Conservation (phyloP, 2,888 invertebrate species). For the Sipunculus nudus region DNA sequence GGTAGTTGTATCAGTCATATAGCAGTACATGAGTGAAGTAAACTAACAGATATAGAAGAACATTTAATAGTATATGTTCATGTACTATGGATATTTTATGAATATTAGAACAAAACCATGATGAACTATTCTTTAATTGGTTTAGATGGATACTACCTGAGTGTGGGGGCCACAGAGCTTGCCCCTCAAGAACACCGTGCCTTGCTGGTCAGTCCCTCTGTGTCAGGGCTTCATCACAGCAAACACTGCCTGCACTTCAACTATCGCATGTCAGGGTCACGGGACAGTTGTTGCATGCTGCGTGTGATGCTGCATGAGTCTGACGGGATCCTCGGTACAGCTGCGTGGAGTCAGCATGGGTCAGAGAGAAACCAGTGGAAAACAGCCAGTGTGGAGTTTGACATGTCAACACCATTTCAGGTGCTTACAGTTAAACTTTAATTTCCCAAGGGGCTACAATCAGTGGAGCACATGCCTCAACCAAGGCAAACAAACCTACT, state of each 20-base stretch:
- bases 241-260: conserved; percentile 30
- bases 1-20: too few relatives aligned
- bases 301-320: conserved; percentile 13
- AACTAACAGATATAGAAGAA: too few relatives aligned
- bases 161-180: too few relatives aligned
- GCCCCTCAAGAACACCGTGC: conserved; percentile 14
- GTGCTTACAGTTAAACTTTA: too few relatives aligned
- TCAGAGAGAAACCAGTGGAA: conserved; percentile 22
- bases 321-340: conserved; percentile 26
- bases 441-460: too few relatives aligned
- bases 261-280: conserved; percentile 28
- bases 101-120: too few relatives aligned
- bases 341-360: conserved; percentile 28
- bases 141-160: conserved; percentile 35
- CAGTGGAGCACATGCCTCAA: too few relatives aligned
- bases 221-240: conserved; percentile 9
- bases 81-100: too few relatives aligned
- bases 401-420: conserved; percentile 21
- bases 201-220: conserved; percentile 21
- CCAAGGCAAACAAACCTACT: too few relatives aligned
- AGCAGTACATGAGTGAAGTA: too few relatives aligned
- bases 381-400: conserved; percentile 16
- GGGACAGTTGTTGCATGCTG: conserved; percentile 26
- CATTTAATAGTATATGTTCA: too few relatives aligned
- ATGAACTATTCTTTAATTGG: too few relatives aligned